Conservation (phyloP, 2,797 vertebrate species). For the Scyliorhinus canicula region DNA sequence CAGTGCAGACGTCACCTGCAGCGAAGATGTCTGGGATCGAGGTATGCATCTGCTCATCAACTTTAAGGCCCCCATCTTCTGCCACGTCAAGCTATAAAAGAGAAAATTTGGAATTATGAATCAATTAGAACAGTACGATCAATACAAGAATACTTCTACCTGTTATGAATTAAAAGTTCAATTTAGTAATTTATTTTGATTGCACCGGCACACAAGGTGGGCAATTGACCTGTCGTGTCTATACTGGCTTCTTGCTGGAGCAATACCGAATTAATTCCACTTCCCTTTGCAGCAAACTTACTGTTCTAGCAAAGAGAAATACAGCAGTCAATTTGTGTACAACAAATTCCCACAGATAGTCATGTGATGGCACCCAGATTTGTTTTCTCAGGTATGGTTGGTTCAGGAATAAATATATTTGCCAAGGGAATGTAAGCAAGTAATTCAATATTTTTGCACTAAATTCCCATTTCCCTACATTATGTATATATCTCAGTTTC, state of each 20-base stretch:
- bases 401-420: background rate
- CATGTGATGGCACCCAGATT: too few species aligned
- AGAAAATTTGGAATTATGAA: background rate
- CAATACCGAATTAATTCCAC: background rate
- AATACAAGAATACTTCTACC: background rate
- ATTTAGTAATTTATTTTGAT: too few species aligned
- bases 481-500: background rate
- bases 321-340: background rate
- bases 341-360: background rate
- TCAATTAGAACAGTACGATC: slow-evolving; percentile 36
- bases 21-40: slow-evolving; percentile 75
- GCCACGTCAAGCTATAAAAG: slow-evolving; percentile 68
- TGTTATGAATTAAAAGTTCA: background rate
- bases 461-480: background rate
- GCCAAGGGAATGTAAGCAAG: background rate
- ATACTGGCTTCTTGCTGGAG: background rate
- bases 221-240: background rate
- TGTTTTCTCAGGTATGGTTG: background rate
- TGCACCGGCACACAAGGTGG: too few species aligned
- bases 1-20: slow-evolving; percentile 84
- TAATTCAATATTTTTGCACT: background rate
- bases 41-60: slow-evolving; percentile 79
- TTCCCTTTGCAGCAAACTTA: background rate
- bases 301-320: background rate
- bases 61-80: slow-evolving; percentile 71